Evolutionary conservation across 2,797 vertebrate species (phyloP).

Genomic region (Taenioides sp.): DNA sequence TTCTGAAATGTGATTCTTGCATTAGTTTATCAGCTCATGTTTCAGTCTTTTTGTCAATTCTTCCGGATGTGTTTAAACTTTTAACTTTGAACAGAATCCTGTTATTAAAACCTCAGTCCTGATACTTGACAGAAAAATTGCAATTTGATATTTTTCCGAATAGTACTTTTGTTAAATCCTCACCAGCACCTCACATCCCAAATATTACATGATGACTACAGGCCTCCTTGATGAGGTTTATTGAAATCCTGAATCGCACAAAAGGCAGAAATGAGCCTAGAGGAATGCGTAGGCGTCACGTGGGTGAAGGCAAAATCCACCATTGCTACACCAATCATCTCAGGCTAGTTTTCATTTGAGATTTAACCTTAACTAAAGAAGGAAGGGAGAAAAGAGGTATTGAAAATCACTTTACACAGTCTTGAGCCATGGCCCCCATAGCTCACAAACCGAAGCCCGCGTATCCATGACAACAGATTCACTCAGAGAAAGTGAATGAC

Average conservation of each 20-base stretch:
- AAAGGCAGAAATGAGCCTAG: constrained; percentile 52
- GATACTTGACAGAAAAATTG: too few species aligned
- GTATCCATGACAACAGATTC: constrained; percentile 79
- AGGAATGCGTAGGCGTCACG: constrained; percentile 54
- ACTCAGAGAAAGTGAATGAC: constrained; percentile 37
- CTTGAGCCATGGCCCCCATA: constrained; percentile 43
- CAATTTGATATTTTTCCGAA: too few species aligned
- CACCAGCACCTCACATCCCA: constrained; percentile 10
- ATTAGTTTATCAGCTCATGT: too few species aligned
- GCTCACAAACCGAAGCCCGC: constrained; percentile 63
- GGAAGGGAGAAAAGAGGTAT: constrained; percentile 36
- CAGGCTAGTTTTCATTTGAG: constrained; percentile 48
- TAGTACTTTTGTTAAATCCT: neutral
- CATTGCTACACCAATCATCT: constrained; percentile 44
- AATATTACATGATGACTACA: constrained; percentile 34
- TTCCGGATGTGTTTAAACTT: too few species aligned
- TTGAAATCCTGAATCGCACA: constrained; percentile 51
- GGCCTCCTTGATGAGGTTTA: constrained; percentile 51
- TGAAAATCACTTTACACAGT: constrained; percentile 60
- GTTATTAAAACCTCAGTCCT: too few species aligned
- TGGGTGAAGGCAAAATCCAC: constrained; percentile 51
- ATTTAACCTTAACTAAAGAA: constrained; percentile 53
- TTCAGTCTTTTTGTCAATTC: too few species aligned
- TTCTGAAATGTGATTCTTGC: too few species aligned
- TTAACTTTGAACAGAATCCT: too few species aligned